phyloP scores from a whole-genome alignment of 1,140 invertebrate species.

The Microplitis demolitor region DNA sequence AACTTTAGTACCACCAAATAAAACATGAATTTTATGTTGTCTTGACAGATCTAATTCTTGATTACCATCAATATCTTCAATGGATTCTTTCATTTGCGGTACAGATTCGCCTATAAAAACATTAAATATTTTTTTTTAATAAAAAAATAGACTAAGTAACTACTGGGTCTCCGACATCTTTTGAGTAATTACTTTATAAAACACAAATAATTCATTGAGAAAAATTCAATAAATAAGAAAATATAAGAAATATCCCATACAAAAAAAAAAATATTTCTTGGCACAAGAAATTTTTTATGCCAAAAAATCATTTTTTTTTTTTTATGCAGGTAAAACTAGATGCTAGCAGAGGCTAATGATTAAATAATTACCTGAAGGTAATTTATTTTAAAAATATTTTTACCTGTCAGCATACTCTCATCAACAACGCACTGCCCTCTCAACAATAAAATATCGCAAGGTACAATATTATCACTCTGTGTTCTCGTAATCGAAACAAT shows the following conservation, averaged over 20 bases:
- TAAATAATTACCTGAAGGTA: not conserved
- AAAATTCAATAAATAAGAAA: too few relatives aligned
- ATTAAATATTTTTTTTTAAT: too few relatives aligned
- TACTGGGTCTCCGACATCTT: too few relatives aligned
- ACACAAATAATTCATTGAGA: too few relatives aligned
- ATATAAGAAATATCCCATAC: too few relatives aligned
- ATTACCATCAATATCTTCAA: conserved; percentile 74
- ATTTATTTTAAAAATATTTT: conserved; percentile 31
- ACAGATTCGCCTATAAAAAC: conserved; percentile 80
- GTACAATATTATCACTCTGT: conserved; percentile 89
- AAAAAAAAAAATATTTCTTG: too few relatives aligned
- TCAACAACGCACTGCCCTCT: conserved; percentile 95
- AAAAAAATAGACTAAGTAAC: too few relatives aligned
- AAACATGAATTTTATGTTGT: conserved; percentile 91
- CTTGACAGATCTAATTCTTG: conserved; percentile 80
- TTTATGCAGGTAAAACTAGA: too few relatives aligned
- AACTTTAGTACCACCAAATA: conserved; percentile 97
- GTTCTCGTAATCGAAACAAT: conserved; percentile 92
- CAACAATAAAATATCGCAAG: conserved; percentile 95
- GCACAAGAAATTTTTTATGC: too few relatives aligned
- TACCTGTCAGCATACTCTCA: conserved; percentile 96
- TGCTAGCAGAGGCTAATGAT: too few relatives aligned
- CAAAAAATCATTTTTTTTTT: too few relatives aligned
- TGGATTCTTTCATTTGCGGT: conserved; percentile 99
- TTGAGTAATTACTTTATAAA: too few relatives aligned